These are phyloP conservation scores for Metallyticus violacea DNA, from an alignment of 2,888 invertebrate genomes.

Conservation along the genomic window DNA sequence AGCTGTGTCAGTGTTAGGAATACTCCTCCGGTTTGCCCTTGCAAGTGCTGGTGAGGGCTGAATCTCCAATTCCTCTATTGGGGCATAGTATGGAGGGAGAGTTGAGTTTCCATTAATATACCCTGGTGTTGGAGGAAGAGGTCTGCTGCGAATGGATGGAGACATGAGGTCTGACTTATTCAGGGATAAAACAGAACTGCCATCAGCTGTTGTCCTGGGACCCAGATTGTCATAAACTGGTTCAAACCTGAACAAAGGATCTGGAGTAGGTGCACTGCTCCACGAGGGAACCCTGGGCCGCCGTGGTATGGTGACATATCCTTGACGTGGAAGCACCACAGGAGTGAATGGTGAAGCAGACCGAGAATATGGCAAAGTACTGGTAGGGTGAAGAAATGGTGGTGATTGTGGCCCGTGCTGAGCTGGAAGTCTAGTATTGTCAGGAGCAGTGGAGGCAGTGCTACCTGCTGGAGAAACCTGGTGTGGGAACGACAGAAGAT, in stretches of 20 bases:
- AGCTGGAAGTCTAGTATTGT: constrained; percentile 59
- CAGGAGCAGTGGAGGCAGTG: constrained; percentile 78
- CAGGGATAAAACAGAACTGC: constrained; percentile 73
- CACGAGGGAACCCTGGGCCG: constrained; percentile 80
- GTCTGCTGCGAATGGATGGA: constrained; percentile 11
- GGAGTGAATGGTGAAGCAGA: constrained; percentile 61
- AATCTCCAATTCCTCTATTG: constrained; percentile 3
- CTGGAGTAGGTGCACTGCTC: constrained; percentile 61
- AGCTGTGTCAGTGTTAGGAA: neutral
- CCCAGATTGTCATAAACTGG: constrained; percentile 87
- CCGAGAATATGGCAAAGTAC: constrained; percentile 75
- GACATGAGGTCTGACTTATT: constrained; percentile 58
- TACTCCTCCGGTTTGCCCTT: constrained; percentile 8
- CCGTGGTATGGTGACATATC: constrained; percentile 83
- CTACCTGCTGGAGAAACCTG: constrained; percentile 60
- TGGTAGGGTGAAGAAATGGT: constrained; percentile 57
- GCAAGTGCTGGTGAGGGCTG: neutral
- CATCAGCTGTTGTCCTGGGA: constrained; percentile 79
- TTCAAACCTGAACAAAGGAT: constrained; percentile 49
- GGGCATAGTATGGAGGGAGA: constrained; percentile 40
- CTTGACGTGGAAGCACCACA: constrained; percentile 69
- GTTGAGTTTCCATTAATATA: constrained; percentile 43
- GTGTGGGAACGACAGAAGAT: constrained; percentile 75
- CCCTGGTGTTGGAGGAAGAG: constrained; percentile 54
- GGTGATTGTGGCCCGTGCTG: constrained; percentile 43